Conservation (phyloP, 2,888 invertebrate species). For the Oscheius myriophilus region DNA sequence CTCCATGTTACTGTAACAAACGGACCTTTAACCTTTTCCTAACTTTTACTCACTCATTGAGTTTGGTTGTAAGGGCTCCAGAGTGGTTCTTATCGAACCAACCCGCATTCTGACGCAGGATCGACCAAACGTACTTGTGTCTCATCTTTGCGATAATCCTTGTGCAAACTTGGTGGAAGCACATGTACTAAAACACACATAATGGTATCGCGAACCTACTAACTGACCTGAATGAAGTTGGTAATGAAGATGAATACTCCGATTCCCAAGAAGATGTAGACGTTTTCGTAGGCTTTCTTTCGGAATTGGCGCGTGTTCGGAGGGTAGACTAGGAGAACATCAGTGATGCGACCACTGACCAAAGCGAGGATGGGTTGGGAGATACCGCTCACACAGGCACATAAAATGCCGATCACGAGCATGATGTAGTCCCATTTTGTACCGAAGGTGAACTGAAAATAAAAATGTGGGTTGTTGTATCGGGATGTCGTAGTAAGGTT, state of each 20-base stretch:
- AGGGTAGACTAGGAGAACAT: constrained; percentile 53
- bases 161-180: constrained; percentile 59
- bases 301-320: constrained; percentile 51
- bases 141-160: constrained; percentile 56
- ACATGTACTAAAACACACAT: constrained; percentile 54
- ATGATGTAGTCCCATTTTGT: constrained; percentile 49
- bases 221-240: constrained; percentile 58
- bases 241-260: constrained; percentile 52
- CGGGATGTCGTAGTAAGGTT: no score
- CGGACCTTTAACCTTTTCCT: background rate
- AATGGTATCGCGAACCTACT: background rate
- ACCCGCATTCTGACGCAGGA: constrained; percentile 61
- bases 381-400: constrained; percentile 52
- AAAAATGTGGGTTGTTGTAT: background rate
- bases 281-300: constrained; percentile 55
- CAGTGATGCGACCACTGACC: constrained; percentile 58
- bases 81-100: constrained; percentile 63
- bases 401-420: constrained; percentile 50
- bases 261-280: constrained; percentile 63
- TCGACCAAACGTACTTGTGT: constrained; percentile 48
- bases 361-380: constrained; percentile 59
- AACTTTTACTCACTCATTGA: constrained; percentile 52
- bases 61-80: constrained; percentile 55
- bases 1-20: constrained; percentile 47
- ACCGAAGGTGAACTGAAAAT: constrained; percentile 57